Evolutionary conservation across 2,113 vertebrate species (phyloP).

Genomic region (Serilophus lunatus): DNA sequence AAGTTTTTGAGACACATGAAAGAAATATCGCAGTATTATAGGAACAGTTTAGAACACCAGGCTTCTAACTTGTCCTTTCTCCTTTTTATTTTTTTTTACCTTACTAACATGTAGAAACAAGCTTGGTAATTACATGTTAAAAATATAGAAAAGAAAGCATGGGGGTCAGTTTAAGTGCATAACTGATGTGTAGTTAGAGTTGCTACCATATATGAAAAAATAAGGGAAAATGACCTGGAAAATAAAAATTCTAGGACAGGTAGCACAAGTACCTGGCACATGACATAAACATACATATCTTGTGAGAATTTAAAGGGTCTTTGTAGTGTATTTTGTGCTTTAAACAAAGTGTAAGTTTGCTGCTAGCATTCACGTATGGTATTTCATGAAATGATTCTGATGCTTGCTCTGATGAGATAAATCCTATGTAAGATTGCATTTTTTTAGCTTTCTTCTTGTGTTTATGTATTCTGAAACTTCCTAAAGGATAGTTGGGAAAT

Average conservation of each 20-base stretch:
- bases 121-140: neutral
- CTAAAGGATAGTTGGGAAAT: neutral
- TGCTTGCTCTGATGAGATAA: neutral
- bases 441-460: neutral
- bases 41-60: neutral
- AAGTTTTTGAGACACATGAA: neutral
- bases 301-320: neutral
- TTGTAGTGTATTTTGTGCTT: neutral
- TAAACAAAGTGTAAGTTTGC: neutral
- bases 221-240: neutral
- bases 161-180: neutral
- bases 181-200: fast-evolving
- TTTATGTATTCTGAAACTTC: neutral
- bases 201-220: neutral
- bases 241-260: neutral
- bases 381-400: neutral
- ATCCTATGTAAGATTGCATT: neutral
- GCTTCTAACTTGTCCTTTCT: neutral
- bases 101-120: neutral
- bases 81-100: no score
- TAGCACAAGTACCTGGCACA: neutral
- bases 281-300: neutral
- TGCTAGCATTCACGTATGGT: neutral
- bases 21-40: neutral
- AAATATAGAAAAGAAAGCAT: neutral